Evolutionary conservation across 2,888 invertebrate species (phyloP).

Genomic region (Heliconius aoede): DNA sequence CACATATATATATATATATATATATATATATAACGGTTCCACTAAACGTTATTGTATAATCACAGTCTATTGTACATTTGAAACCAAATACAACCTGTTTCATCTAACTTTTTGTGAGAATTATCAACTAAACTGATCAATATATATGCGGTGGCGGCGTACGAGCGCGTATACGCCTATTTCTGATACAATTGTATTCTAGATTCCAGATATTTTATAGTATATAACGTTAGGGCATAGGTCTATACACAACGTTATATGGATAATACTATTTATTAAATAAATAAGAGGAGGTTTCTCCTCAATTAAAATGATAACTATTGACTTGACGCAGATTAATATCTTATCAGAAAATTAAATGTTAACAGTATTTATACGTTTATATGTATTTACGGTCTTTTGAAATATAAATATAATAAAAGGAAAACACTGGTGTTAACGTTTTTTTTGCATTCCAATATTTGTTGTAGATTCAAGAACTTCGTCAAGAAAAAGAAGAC

Average conservation of each 20-base stretch:
- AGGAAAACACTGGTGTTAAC: neutral
- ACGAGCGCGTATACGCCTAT: neutral
- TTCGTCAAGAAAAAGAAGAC: slow-evolving; percentile 61
- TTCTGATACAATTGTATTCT: neutral
- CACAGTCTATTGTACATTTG: neutral
- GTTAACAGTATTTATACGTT: neutral
- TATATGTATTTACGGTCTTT: neutral
- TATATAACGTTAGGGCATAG: neutral
- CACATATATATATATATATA: no score
- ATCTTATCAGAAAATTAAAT: neutral
- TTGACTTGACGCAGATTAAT: neutral
- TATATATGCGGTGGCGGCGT: neutral
- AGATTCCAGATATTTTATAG: neutral
- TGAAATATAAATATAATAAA: neutral
- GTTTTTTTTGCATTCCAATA: neutral
- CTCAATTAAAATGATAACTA: slow-evolving; percentile 14
- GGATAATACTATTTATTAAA: neutral
- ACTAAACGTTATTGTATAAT: neutral
- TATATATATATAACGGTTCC: no score
- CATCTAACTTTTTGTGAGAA: slow-evolving; percentile 11
- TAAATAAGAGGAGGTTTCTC: neutral
- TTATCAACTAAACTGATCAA: slow-evolving; percentile 2
- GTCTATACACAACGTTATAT: slow-evolving; percentile 1
- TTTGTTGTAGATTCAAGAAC: slow-evolving; percentile 57
- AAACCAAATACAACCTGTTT: slow-evolving; percentile 12